Percentiles rank a stretch among this genome's conserved stretches.
These are phyloP conservation scores for Limnephilus rhombicus DNA, from an alignment of 2,888 invertebrate species.

Conservation along the genomic window DNA sequence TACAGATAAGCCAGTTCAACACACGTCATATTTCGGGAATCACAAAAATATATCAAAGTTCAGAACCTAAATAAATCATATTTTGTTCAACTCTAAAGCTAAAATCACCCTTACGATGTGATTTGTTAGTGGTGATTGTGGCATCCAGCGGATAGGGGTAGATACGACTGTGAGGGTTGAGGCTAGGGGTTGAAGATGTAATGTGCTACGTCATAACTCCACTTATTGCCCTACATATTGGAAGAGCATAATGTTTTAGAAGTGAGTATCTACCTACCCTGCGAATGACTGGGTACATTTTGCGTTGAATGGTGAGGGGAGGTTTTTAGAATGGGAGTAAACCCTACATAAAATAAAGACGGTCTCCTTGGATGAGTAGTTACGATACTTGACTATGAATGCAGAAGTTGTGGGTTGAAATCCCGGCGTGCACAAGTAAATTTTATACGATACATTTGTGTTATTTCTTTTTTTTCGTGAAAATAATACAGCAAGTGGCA, in stretches of 20 bases:
- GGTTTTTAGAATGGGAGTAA: background rate
- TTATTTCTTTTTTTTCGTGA: too few species aligned
- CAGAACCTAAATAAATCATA: conserved; percentile 15
- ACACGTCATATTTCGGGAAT: conserved; percentile 65
- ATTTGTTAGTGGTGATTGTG: conserved; percentile 47
- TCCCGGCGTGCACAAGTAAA: too few species aligned
- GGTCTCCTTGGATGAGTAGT: too few species aligned
- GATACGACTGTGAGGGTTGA: background rate
- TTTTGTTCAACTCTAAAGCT: background rate
- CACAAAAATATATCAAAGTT: conserved; percentile 58
- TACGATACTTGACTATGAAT: too few species aligned
- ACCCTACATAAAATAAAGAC: too few species aligned
- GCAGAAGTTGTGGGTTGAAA: too few species aligned
- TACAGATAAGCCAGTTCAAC: conserved; percentile 61
- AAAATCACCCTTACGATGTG: conserved; percentile 39
- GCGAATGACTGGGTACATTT: conserved; percentile 4
- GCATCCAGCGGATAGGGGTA: background rate
- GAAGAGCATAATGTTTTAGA: conserved; percentile 56
- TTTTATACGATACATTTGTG: too few species aligned
- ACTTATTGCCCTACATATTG: conserved; percentile 66
- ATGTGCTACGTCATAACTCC: conserved; percentile 67
- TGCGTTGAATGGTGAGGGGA: conserved; percentile 6
- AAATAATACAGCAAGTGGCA: too few species aligned
- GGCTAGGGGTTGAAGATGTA: conserved; percentile 65
- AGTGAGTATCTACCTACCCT: conserved; percentile 30